Evolutionary conservation across 2,113 vertebrate genomes (phyloP).

Genomic region (Pholis gunnellus): DNA sequence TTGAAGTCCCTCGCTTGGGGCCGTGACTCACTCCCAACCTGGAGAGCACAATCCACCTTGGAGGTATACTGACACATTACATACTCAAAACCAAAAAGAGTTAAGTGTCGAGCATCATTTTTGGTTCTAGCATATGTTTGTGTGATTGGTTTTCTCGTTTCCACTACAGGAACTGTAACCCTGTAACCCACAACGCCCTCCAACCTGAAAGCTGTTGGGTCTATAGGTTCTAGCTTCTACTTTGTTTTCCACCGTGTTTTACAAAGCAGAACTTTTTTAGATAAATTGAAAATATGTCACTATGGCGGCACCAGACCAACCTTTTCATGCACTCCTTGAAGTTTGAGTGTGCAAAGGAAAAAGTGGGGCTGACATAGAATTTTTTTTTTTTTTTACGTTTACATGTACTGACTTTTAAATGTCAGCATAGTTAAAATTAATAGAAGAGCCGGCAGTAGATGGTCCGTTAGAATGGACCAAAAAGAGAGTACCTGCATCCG

Average conservation of each 20-base stretch:
- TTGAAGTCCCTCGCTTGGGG: too few species aligned
- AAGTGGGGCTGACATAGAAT: not conserved
- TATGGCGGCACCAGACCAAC: not conserved
- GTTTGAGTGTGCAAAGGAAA: not conserved
- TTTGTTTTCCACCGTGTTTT: not conserved
- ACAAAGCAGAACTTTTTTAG: not conserved
- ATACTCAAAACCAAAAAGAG: not conserved
- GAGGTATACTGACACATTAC: too few species aligned
- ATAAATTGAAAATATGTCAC: not conserved
- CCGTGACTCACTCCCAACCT: too few species aligned
- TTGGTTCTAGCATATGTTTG: not conserved
- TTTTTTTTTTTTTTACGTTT: not conserved
- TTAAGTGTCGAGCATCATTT: not conserved
- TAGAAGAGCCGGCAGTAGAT: not conserved
- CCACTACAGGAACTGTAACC: not conserved
- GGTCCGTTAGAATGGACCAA: not conserved
- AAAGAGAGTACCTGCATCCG: not conserved
- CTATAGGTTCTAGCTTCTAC: not conserved
- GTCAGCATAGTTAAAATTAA: not conserved
- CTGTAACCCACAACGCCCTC: too few species aligned
- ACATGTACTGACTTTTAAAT: slow-evolving; percentile 5
- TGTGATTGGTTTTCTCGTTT: not conserved
- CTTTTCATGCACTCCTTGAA: not conserved
- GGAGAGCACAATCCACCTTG: too few species aligned
- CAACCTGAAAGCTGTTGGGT: not conserved